phyloP scores from a whole-genome alignment of 2,797 vertebrate genomes.

The Chiroxiphia lanceolata region DNA sequence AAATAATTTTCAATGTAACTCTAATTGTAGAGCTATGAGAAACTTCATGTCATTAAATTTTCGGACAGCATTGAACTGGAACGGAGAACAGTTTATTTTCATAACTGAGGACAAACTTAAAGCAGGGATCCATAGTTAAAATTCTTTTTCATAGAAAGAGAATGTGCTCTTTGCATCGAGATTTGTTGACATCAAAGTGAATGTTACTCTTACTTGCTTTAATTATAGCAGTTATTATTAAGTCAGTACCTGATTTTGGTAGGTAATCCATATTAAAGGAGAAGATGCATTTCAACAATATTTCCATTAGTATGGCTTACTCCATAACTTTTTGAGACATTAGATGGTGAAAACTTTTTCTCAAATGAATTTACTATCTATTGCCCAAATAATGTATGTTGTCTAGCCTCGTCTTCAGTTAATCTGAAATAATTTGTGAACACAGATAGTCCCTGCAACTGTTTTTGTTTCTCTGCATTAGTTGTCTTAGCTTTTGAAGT shows the following conservation, averaged over 20 bases:
- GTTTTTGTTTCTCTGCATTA: background rate
- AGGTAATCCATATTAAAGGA: background rate
- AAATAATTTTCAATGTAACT: background rate
- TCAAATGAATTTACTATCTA: background rate
- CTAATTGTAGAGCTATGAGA: background rate
- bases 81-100: background rate
- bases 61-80: background rate
- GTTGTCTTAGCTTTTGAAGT: background rate
- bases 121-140: background rate
- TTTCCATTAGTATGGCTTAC: background rate
- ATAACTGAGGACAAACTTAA: background rate
- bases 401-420: background rate
- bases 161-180: background rate
- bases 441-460: background rate
- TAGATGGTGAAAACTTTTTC: background rate
- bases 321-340: background rate
- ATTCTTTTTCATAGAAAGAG: background rate
- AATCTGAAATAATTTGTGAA: background rate
- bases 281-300: background rate
- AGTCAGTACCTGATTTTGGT: background rate
- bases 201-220: background rate
- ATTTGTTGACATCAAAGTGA: background rate
- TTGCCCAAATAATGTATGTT: background rate
- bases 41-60: background rate
- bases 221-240: background rate